Conservation (phyloP, 1,140 invertebrate genomes). For the Chymomyza costata region DNA sequence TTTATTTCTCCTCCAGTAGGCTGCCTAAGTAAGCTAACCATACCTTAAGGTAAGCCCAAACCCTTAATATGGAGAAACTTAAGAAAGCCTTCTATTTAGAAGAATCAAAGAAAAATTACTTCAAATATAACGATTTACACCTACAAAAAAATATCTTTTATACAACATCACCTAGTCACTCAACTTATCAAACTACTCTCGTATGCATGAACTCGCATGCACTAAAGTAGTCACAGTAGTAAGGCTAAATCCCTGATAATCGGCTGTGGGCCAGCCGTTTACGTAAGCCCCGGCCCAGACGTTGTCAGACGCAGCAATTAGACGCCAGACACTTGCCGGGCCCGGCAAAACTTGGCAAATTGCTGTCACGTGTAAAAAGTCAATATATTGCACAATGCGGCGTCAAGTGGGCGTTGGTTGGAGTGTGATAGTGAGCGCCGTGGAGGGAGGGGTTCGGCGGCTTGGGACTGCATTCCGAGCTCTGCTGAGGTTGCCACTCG, state of each 20-base stretch:
- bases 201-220: not conserved
- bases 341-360: constrained; percentile 36
- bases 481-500: not conserved
- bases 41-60: too few species aligned
- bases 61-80: too few species aligned
- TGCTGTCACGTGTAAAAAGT: constrained; percentile 71
- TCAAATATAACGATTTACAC: too few species aligned
- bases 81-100: too few species aligned
- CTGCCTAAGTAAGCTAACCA: too few species aligned
- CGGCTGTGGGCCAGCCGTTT: constrained; percentile 14
- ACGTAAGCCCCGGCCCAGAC: constrained; percentile 22
- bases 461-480: not conserved
- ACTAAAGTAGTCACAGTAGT: constrained; percentile 3
- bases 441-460: not conserved
- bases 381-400: constrained; percentile 69
- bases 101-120: too few species aligned
- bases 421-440: not conserved
- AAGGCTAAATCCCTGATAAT: constrained; percentile 2
- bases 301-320: constrained; percentile 17
- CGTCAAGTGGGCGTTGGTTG: constrained; percentile 43
- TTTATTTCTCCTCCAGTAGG: too few species aligned
- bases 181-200: too few species aligned
- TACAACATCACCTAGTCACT: too few species aligned
- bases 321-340: constrained; percentile 40
- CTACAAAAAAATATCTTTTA: too few species aligned